Evolutionary conservation across 2,888 invertebrate species (phyloP).

Genomic region (Tipula lateralis): DNA sequence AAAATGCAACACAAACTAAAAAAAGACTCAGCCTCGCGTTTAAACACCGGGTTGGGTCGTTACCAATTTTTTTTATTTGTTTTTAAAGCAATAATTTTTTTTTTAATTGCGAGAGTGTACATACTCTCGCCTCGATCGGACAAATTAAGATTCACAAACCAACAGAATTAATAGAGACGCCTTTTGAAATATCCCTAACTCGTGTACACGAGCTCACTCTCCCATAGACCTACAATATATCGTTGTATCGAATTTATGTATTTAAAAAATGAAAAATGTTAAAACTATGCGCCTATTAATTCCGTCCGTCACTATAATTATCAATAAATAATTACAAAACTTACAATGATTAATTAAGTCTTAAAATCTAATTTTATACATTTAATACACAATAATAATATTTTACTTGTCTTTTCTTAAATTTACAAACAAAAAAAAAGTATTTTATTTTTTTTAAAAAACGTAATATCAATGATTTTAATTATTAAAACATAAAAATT

Average conservation of each 20-base stretch:
- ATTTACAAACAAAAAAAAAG: background rate
- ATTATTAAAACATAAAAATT: background rate
- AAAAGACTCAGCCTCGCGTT: background rate
- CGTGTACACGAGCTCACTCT: background rate
- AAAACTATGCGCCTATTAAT: background rate
- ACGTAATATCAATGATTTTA: background rate
- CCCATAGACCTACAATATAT: background rate
- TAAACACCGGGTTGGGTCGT: background rate
- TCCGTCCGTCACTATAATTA: background rate
- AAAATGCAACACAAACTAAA: slow-evolving; percentile 14
- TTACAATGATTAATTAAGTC: background rate
- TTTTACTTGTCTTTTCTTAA: background rate
- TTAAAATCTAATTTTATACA: background rate
- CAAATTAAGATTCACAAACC: background rate
- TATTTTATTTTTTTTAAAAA: background rate
- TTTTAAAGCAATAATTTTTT: background rate
- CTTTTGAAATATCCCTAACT: background rate
- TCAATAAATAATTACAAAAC: slow-evolving; percentile 20
- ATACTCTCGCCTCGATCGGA: background rate
- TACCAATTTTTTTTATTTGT: background rate
- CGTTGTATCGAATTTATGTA: background rate
- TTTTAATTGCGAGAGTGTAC: background rate
- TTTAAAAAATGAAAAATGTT: background rate
- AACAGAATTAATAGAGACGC: slow-evolving; percentile 6
- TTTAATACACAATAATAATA: slow-evolving; percentile 14